These are phyloP conservation scores for Anthoscopus minutus DNA, from an alignment of 2,113 vertebrate genomes.

Conservation along the genomic window DNA sequence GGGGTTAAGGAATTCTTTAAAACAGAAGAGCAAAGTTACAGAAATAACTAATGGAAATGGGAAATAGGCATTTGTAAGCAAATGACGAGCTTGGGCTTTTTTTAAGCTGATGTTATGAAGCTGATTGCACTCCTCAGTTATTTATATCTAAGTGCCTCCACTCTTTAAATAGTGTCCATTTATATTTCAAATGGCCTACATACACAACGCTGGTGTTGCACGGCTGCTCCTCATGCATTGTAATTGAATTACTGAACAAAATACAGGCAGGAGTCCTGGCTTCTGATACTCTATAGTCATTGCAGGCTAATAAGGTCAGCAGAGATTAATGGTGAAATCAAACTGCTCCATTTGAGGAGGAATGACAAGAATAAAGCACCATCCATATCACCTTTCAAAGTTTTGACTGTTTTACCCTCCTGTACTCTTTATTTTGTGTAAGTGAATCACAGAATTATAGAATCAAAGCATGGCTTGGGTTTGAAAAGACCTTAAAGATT, in stretches of 20 bases:
- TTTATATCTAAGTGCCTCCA: constrained; percentile 27
- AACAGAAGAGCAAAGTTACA: not conserved
- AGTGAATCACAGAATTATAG: not conserved
- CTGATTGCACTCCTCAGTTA: not conserved
- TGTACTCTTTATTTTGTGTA: not conserved
- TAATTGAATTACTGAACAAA: not conserved
- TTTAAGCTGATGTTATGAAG: constrained; percentile 1
- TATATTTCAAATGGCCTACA: constrained; percentile 32
- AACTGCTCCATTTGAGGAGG: not conserved
- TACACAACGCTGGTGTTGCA: not conserved
- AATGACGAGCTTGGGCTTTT: not conserved
- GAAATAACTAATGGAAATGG: not conserved
- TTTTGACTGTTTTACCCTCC: accelerated
- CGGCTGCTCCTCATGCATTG: not conserved
- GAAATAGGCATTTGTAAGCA: not conserved
- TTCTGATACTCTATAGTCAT: not conserved
- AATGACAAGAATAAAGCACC: not conserved
- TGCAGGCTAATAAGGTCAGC: not conserved
- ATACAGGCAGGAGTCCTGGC: not conserved
- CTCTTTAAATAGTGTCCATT: constrained; percentile 6
- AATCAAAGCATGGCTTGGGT: not conserved
- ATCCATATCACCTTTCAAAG: not conserved
- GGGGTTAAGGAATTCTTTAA: not conserved
- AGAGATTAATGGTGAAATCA: not conserved
- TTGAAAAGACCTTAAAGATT: not conserved